Evolutionary conservation across 2,797 vertebrate genomes (phyloP).

Genomic region (Tangara arthus): DNA sequence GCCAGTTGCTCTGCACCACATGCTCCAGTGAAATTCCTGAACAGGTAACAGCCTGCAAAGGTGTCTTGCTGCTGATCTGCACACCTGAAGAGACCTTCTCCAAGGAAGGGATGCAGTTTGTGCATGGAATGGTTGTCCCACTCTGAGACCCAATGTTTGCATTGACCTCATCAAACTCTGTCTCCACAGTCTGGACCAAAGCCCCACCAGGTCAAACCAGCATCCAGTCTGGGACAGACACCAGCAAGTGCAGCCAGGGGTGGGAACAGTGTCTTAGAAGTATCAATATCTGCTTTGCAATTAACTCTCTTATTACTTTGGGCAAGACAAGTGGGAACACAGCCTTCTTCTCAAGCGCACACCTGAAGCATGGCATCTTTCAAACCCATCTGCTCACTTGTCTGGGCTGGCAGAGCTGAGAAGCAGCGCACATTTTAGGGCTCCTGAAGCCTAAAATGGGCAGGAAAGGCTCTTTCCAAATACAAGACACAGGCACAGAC

Average conservation of each 20-base stretch:
- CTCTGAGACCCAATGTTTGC: not conserved
- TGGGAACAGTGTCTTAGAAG: not conserved
- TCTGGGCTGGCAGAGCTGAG: not conserved
- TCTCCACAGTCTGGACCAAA: not conserved
- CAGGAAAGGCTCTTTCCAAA: not conserved
- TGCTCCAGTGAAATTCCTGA: not conserved
- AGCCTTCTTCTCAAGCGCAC: not conserved
- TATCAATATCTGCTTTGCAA: not conserved
- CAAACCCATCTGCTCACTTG: not conserved
- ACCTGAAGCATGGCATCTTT: not conserved
- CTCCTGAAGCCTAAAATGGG: fast-evolving
- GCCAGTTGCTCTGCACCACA: not conserved
- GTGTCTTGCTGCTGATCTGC: not conserved
- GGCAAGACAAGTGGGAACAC: not conserved
- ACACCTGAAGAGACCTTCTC: not conserved
- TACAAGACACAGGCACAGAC: fast-evolving
- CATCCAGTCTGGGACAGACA: not conserved
- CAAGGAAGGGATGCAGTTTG: not conserved
- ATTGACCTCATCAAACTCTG: not conserved
- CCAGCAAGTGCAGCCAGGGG: not conserved
- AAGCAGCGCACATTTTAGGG: not conserved
- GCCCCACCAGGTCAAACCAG: not conserved
- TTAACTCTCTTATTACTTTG: not conserved
- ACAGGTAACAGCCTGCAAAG: not conserved
- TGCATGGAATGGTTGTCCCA: not conserved